Evolutionary conservation across 2,113 vertebrate genomes (phyloP).

Genomic region (Pelecanoides urinatrix): DNA sequence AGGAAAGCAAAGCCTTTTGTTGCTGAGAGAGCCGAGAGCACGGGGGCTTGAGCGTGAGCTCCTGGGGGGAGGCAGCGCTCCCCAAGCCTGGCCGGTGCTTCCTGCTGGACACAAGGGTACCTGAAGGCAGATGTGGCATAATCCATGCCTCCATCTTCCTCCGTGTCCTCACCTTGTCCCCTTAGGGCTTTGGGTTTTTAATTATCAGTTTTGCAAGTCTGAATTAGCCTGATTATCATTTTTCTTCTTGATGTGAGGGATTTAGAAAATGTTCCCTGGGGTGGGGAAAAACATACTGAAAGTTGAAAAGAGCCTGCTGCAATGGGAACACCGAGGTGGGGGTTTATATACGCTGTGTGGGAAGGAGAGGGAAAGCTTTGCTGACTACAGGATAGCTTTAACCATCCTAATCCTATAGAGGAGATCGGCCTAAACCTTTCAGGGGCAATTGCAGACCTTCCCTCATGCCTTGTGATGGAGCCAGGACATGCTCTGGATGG

Average conservation of each 20-base stretch:
- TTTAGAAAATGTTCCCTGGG: background rate
- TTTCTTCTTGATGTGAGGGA: background rate
- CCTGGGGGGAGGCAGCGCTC: fast-evolving
- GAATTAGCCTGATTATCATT: background rate
- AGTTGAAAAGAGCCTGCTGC: background rate
- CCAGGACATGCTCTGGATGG: fast-evolving
- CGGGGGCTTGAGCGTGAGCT: background rate
- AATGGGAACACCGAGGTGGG: fast-evolving
- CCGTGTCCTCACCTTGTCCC: background rate
- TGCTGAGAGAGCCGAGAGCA: background rate
- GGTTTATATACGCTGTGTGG: fast-evolving
- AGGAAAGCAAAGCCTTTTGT: background rate
- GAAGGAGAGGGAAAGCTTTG: background rate
- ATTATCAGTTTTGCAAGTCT: background rate
- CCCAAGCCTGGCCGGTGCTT: background rate
- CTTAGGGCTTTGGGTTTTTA: background rate
- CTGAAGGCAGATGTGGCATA: background rate
- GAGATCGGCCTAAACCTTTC: background rate
- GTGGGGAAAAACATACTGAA: background rate
- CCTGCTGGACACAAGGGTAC: background rate
- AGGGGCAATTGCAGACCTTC: background rate
- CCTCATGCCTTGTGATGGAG: background rate
- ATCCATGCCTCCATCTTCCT: background rate
- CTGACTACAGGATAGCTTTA: background rate
- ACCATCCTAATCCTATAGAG: background rate